These are phyloP conservation scores for Cyclophora punctaria DNA, from an alignment of 2,888 invertebrate species.

Conservation along the genomic window DNA sequence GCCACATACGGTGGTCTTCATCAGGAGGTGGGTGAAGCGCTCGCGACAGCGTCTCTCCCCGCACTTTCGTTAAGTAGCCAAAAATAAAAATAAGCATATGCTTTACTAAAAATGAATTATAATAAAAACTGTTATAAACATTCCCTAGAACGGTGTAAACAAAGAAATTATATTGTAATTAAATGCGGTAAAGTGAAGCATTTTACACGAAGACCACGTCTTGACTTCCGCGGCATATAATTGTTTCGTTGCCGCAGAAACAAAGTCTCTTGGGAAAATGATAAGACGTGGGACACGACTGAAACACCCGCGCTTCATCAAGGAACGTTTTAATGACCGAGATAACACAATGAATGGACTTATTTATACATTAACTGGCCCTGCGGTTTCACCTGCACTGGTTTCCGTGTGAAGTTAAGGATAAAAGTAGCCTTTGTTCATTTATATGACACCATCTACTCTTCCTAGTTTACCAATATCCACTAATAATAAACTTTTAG, in stretches of 20 bases:
- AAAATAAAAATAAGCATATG: no score
- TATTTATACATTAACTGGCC: neutral
- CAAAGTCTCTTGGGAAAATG: slow-evolving; percentile 24
- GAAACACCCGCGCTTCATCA: slow-evolving; percentile 15
- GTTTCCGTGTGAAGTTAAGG: neutral
- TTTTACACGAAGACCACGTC: neutral
- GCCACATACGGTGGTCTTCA: no score
- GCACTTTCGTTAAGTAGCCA: no score
- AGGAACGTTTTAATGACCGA: slow-evolving; percentile 22
- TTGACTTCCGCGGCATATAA: slow-evolving; percentile 13
- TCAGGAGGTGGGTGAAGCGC: no score
- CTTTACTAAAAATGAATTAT: no score
- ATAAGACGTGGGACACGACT: slow-evolving; percentile 30
- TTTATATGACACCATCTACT: neutral
- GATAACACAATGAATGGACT: neutral
- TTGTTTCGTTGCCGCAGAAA: slow-evolving; percentile 24
- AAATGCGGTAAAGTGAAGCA: slow-evolving; percentile 3
- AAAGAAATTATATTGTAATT: no score
- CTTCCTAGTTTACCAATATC: no score
- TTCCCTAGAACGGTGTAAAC: no score
- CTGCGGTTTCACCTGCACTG: no score
- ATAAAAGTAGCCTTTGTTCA: neutral
- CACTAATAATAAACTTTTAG: no score
- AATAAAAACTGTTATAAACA: no score
- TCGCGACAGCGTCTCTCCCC: no score